Percentiles rank a stretch among this genome's conserved stretches.
Evolutionary conservation across 2,797 vertebrate species (phyloP).

Genomic region (Hybognathus amarus): DNA sequence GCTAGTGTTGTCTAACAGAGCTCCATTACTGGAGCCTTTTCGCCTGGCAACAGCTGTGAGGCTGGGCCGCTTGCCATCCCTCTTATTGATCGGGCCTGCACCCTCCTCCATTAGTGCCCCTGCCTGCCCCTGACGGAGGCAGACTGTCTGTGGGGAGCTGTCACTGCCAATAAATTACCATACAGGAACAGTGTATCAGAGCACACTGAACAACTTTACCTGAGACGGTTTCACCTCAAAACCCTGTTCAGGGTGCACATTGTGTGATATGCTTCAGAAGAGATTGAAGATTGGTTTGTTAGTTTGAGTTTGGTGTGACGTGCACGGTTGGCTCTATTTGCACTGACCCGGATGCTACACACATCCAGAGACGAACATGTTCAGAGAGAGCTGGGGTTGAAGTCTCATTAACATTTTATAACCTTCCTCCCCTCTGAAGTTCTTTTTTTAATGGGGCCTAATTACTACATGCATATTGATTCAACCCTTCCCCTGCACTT

Average conservation of each 20-base stretch:
- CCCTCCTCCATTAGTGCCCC: slow-evolving; percentile 80
- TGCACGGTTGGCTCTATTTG: slow-evolving; percentile 16
- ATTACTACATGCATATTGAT: slow-evolving; percentile 73
- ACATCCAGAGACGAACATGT: slow-evolving; percentile 42
- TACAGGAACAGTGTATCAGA: slow-evolving; percentile 58
- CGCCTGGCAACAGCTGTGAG: slow-evolving; percentile 69
- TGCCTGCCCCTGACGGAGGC: slow-evolving; percentile 71
- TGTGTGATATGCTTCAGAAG: background rate
- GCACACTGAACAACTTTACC: slow-evolving; percentile 34
- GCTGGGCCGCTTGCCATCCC: slow-evolving; percentile 66
- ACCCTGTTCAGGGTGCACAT: background rate
- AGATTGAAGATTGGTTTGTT: background rate
- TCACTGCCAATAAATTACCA: slow-evolving; percentile 65
- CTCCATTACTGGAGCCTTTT: slow-evolving; percentile 65
- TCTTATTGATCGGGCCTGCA: slow-evolving; percentile 76
- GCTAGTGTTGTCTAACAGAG: slow-evolving; percentile 47
- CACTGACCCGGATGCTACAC: slow-evolving; percentile 40
- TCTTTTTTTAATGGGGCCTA: slow-evolving; percentile 77
- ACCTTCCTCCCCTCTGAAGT: slow-evolving; percentile 72
- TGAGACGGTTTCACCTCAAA: slow-evolving; percentile 13
- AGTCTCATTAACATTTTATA: slow-evolving; percentile 79
- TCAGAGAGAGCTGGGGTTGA: slow-evolving; percentile 62
- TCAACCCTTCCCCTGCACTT: slow-evolving; percentile 60
- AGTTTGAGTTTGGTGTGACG: background rate
- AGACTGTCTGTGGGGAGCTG: slow-evolving; percentile 73